Percentiles rank a stretch among this genome's conserved stretches.
These are phyloP conservation scores for Tiphia femorata DNA, from an alignment of 2,888 invertebrate species.

Conservation along the genomic window DNA sequence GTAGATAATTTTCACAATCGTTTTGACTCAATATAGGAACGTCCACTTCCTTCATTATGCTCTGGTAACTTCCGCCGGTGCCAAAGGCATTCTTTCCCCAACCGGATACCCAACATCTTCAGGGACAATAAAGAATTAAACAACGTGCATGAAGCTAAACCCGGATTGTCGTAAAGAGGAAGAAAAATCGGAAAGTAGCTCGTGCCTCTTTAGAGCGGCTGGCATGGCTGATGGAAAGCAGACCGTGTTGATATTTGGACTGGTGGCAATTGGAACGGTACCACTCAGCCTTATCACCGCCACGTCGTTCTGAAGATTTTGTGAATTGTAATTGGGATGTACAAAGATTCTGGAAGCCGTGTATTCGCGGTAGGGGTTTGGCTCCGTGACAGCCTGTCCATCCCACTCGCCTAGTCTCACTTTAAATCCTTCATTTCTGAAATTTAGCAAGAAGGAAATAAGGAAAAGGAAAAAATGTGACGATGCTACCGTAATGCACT, in stretches of 20 bases:
- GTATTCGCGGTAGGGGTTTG: conserved; percentile 76
- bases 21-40: conserved; percentile 78
- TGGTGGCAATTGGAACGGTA: conserved; percentile 60
- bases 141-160: no score
- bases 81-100: conserved; percentile 89
- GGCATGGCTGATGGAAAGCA: conserved; percentile 67
- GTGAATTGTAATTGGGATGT: conserved; percentile 78
- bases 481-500: no score
- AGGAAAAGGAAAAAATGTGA: no score
- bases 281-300: conserved; percentile 80
- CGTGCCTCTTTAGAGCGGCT: conserved; percentile 62
- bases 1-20: conserved; percentile 76
- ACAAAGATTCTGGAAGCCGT: conserved; percentile 73
- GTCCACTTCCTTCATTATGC: conserved; percentile 81
- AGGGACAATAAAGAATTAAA: no score
- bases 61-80: conserved; percentile 72
- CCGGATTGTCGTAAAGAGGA: no score
- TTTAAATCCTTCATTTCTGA: no score
- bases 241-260: conserved; percentile 70
- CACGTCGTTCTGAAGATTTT: conserved; percentile 84
- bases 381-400: conserved; percentile 75
- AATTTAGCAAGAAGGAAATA: no score
- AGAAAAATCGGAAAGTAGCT: no score
- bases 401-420: conserved; percentile 85
- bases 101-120: conserved; percentile 79